phyloP scores from a whole-genome alignment of 2,797 vertebrate species.

The Centroberyx gerrardi region DNA sequence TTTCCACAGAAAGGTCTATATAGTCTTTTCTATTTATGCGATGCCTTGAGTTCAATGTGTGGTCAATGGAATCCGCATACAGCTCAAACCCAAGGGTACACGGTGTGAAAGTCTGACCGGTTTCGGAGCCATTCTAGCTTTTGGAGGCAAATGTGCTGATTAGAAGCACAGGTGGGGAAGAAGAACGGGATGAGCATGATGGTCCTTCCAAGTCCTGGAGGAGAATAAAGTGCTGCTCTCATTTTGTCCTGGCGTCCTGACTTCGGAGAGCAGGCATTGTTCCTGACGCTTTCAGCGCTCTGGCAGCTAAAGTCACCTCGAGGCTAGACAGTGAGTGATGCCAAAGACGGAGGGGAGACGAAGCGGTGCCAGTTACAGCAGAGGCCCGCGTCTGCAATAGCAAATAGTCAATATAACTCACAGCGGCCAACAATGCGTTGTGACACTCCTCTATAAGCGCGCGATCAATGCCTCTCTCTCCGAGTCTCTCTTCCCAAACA shows the following conservation, averaged over 20 bases:
- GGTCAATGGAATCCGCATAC: constrained; percentile 25
- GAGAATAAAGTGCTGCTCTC: constrained; percentile 59
- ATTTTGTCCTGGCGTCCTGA: constrained; percentile 65
- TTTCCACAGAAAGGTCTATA: background rate
- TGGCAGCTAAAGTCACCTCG: constrained; percentile 79
- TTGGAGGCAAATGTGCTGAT: constrained; percentile 38
- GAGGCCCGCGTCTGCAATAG: constrained; percentile 21
- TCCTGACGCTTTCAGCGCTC: constrained; percentile 48
- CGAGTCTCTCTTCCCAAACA: constrained; percentile 13
- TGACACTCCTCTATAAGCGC: constrained; percentile 49
- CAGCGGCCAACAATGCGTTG: constrained; percentile 38
- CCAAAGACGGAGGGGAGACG: constrained; percentile 43
- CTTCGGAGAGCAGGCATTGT: constrained; percentile 63
- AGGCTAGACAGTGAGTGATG: constrained; percentile 65
- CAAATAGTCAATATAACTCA: constrained; percentile 56
- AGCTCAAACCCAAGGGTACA: constrained; percentile 29
- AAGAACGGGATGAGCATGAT: constrained; percentile 35
- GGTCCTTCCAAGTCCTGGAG: constrained; percentile 47
- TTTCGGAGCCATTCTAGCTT: constrained; percentile 19
- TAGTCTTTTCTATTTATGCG: background rate
- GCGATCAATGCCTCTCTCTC: constrained; percentile 28
- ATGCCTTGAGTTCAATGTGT: constrained; percentile 21
- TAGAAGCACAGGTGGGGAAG: constrained; percentile 40
- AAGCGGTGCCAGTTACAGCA: constrained; percentile 37
- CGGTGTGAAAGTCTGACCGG: constrained; percentile 6